phyloP scores from a whole-genome alignment of 2,113 vertebrate genomes.

The Antigone vipio region DNA sequence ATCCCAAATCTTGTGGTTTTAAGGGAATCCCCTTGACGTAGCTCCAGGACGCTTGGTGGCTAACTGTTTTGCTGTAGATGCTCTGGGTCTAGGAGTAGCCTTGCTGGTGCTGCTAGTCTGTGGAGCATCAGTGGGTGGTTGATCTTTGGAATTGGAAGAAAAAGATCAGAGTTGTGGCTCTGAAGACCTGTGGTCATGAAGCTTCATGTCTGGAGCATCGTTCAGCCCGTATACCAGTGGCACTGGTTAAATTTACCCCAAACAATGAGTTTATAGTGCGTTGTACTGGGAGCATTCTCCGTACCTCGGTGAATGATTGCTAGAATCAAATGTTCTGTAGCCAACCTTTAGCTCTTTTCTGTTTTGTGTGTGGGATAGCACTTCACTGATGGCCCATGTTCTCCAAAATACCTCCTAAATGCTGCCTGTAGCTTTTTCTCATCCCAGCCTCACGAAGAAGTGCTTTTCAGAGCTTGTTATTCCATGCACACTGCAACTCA shows the following conservation, averaged over 20 bases:
- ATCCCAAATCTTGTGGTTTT: not conserved
- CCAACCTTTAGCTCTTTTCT: not conserved
- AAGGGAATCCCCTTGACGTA: not conserved
- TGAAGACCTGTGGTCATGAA: not conserved
- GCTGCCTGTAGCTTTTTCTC: not conserved
- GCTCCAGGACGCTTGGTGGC: not conserved
- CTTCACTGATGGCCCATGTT: not conserved
- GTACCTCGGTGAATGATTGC: not conserved
- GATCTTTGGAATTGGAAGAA: not conserved
- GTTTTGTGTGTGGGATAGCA: not conserved
- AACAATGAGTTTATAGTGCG: not conserved
- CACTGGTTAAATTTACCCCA: not conserved
- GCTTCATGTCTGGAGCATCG: accelerated
- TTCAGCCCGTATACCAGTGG: not conserved
- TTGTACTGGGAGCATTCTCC: not conserved
- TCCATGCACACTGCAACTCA: not conserved
- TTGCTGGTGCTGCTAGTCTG: not conserved
- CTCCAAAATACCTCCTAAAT: not conserved
- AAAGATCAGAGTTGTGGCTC: not conserved
- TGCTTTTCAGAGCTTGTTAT: not conserved
- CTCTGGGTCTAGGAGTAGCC: not conserved
- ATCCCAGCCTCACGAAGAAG: not conserved
- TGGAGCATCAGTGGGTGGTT: not conserved
- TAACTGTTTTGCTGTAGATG: not conserved
- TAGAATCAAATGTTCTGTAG: not conserved